Base-by-base conservation (phyloP, 2,888 invertebrate genomes). In the Plutella xylostella region DNA sequence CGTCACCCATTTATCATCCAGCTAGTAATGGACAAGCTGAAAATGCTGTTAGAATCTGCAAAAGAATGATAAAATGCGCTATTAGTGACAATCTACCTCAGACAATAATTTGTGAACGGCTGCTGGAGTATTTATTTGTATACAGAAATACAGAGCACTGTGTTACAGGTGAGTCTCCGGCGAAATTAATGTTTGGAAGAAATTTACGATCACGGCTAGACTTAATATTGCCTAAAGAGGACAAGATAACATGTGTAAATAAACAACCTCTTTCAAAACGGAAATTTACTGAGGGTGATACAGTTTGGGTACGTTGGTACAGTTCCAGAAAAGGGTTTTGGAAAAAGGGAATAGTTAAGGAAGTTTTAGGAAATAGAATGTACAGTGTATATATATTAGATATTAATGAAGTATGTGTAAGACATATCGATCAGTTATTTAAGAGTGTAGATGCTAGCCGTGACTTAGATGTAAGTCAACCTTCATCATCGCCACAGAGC, bases 21-120 rank as follows among this genome's bases (percentile, higher is more conserved):
- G n/a, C 18, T 7, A 45, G 45, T n/a, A 48, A 48, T 21, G 44
- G 45, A 1, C 41, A 43, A 31, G 48, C 46, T 7, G 46, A 48
- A 30, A 48, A 44, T 15, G 41, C 42, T 5, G 48, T 46, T 3
- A 42, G 21, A 9, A 46, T 15, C 11, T 47, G 45, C 21, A 49
- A 49, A 31, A 46, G 43, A 30, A 45, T 46, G 47, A 11, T 49
- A 7, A 49, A 49, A 43, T 41, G 31, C 30, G 37, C 45, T n/a
- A 6, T 34, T 5, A 28, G 21, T 9, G 20, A 38, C 11, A n/a
- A 12, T 19, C 5, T 3, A 9, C n/a, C 21, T 4, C 20, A 21
- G 7, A 21, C 11, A 14, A n/a, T 38, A 4, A 6, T 11, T 7
- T n/a, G n/a, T n/a, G 38, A 21, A 20, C 4, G 9, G 21, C 38